A percentile compares a stretch with the other conserved stretches of the same genome.
Evolutionary conservation across 2,888 invertebrate species (phyloP).

Genomic region (Pseudococcus longispinus): DNA sequence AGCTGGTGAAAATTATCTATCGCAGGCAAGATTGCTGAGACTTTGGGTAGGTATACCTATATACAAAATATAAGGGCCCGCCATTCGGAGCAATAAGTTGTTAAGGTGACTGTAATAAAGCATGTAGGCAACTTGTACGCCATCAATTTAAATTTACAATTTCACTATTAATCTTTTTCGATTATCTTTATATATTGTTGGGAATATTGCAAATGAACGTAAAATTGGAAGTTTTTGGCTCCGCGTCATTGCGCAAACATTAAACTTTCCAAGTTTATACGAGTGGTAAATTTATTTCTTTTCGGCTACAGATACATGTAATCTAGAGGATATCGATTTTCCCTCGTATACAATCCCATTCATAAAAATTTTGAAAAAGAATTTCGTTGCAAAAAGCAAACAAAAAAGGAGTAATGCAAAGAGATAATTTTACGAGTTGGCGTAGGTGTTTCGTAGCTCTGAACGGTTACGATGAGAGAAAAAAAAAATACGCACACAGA

Average conservation of each 20-base stretch:
- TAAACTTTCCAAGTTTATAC: not conserved
- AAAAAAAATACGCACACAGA: not conserved
- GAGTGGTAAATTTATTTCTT: constrained; percentile 29
- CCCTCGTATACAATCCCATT: not conserved
- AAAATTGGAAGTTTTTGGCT: constrained; percentile 5
- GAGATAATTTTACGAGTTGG: not conserved
- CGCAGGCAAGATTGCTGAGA: not conserved
- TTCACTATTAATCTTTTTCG: not conserved
- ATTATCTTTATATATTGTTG: not conserved
- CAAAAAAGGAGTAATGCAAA: not conserved
- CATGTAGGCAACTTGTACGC: not conserved
- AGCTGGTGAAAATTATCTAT: not conserved
- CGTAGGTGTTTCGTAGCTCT: not conserved
- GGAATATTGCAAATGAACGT: not conserved
- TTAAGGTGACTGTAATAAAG: not conserved
- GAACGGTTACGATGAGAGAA: not conserved
- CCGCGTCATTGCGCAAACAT: constrained; percentile 13
- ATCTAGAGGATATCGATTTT: not conserved
- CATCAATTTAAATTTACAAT: not conserved
- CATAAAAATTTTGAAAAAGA: not conserved
- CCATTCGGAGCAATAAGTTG: not conserved
- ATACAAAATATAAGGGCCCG: not conserved
- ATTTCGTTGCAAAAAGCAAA: not conserved
- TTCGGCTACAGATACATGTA: not conserved
- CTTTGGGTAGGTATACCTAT: not conserved